Base-by-base conservation (phyloP, 2,113 vertebrate genomes). In the Phalacrocorax pelagicus region DNA sequence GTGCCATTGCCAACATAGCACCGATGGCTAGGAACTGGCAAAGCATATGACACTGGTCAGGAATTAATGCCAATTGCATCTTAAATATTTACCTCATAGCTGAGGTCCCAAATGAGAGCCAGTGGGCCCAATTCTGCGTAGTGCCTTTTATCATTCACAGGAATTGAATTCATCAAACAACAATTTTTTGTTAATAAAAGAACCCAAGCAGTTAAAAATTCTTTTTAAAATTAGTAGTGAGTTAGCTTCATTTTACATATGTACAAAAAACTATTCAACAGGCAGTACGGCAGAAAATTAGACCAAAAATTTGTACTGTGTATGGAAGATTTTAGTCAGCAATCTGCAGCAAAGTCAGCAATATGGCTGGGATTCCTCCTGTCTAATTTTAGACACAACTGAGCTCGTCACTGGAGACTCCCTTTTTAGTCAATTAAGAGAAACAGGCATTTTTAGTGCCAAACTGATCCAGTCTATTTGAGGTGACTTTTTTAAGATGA, bases 1-100 rank as follows among this genome's bases (percentile, higher is more conserved):
- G 82, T 94, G 54, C 99, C 99, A 5, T 98, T 98, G 51, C 96
- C 96, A 63, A 49, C 15, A 27, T 98, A 99, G 95, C 99, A 99
- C 40, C 15, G 55, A 6, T 98, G 94, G 9, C 70, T 88, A 0
- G 98, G 97, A 86, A 96, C 99, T 99, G 97, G 8, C 49, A 92
- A 61, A 85, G 51, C 20, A 38, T 3, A 55, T 62, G 34, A 69
- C 9, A 81, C 8, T 62, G 55, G 59, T 91, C 61, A 96, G 67
- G 36, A 66, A 71, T 47, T 3, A 3, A 7, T 47, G 34, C 5
- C 59, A 44, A 86, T 15, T 52, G 32, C 7, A 3, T 27, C 7
- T 20, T 42, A 69, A 94, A 63, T 38, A 78, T 24, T 59, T n/a
- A 55, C 11, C 32, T 69, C 66, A 70, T 19, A 58, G 51, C 19